Evolutionary conservation across 2,888 invertebrate genomes (phyloP).

Genomic region (Acleris emargana): DNA sequence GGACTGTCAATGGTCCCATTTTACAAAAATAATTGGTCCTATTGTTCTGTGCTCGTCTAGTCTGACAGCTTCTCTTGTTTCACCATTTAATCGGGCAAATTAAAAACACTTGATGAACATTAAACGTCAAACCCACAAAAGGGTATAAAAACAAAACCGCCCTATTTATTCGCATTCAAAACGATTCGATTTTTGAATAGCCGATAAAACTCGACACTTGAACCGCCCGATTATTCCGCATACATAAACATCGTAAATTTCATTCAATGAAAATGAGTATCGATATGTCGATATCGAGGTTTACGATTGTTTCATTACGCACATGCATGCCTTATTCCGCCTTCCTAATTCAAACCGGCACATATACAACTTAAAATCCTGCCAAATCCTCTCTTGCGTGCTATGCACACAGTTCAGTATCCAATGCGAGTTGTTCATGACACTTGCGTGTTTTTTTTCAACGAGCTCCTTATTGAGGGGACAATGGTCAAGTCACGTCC

Average conservation of each 20-base stretch:
- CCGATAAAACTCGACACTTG: conserved; percentile 76
- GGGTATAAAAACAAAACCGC: conserved; percentile 54
- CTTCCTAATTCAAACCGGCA: too few relatives aligned
- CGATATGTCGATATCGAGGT: conserved; percentile 70
- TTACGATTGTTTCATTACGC: conserved; percentile 67
- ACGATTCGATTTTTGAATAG: conserved; percentile 70
- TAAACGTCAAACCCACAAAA: conserved; percentile 33
- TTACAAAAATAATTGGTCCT: background rate
- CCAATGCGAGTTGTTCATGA: too few relatives aligned
- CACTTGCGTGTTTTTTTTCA: too few relatives aligned
- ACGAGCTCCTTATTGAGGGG: conserved; percentile 57
- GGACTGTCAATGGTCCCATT: background rate
- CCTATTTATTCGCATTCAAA: conserved; percentile 66
- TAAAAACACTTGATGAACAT: conserved; percentile 32
- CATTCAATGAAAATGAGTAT: conserved; percentile 74
- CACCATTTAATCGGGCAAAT: conserved; percentile 20
- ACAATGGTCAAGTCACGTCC: conserved; percentile 66
- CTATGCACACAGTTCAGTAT: too few relatives aligned
- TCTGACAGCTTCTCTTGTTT: conserved; percentile 3
- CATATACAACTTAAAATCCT: too few relatives aligned
- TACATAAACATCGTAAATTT: conserved; percentile 79
- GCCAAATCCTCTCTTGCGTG: too few relatives aligned
- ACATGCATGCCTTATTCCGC: conserved; percentile 47
- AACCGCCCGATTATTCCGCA: conserved; percentile 71
- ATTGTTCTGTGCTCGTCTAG: background rate